Base-by-base conservation (phyloP, 2,888 invertebrate genomes). In the Stenodera caucasica region DNA sequence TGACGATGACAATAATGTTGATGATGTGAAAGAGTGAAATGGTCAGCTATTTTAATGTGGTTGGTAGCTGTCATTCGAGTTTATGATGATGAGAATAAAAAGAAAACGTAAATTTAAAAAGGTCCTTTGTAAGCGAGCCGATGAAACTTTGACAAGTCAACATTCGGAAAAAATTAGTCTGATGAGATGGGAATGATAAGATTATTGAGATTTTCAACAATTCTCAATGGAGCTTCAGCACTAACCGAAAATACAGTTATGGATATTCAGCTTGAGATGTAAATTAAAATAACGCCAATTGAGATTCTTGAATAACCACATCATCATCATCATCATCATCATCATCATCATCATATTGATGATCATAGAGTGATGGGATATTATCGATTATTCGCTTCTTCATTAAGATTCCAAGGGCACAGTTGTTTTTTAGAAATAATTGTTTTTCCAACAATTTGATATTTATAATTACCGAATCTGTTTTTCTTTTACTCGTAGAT, bases 121-220 rank as follows among this genome's bases (percentile, higher is more conserved):
- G n/a, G 2, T 33, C 9, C 5, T 5, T 32, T 32, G 7, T 32
- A 32, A 2, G 2, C 4, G 3, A 14, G 37, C 7, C 40, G 40
- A 9, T 18, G 18, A 32, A 32, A 32, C 7, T 14, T 35, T 14
- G 14, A 35, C n/a, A 6, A 40, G 18, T 40, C 15, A 9, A 40
- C 35, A 35, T 14, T 35, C 18, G 18, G 18, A 26, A 26, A 2
- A 5, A 5, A 40, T 40, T 21, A 40, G 18, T 18, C 11, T 40
- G 40, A 40, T 40, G 40, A 18, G 18, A 40, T 11, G 11, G 4
- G 40, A 21, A 40, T 11, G 40, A 40, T 40, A 40, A 12, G 18
- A 40, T 40, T 40, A 40, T 40, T 40, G 18, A 18, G 15, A 40
- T 40, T 40, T 15, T 18, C 40, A 37, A 37, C 37, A 37, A 37